phyloP scores from a whole-genome alignment of 2,888 invertebrate genomes.

The Tridacna crocea region DNA sequence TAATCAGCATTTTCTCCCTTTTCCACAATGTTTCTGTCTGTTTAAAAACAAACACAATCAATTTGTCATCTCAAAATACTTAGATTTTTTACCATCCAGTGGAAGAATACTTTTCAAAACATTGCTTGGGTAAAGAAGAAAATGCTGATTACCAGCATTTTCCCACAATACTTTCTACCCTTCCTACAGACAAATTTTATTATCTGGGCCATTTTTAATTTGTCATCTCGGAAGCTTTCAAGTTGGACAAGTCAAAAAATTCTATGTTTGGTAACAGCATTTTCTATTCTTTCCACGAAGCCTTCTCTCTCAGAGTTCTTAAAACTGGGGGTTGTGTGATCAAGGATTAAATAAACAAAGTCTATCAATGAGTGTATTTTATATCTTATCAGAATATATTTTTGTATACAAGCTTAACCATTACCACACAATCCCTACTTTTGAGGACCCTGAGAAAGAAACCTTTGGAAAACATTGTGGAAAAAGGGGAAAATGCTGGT shows the following conservation, averaged over 20 bases:
- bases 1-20: slow-evolving; percentile 4
- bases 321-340: too few relatives aligned
- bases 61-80: too few relatives aligned
- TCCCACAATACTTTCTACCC: not conserved
- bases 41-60: not conserved
- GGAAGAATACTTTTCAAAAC: not conserved
- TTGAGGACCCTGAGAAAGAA: too few relatives aligned
- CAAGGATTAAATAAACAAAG: too few relatives aligned
- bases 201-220: not conserved
- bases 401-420: too few relatives aligned
- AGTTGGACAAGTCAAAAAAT: not conserved
- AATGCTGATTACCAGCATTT: not conserved
- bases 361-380: too few relatives aligned
- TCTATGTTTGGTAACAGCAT: too few relatives aligned
- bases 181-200: not conserved
- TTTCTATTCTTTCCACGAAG: too few relatives aligned
- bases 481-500: too few relatives aligned
- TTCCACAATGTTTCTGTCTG: not conserved
- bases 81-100: not conserved
- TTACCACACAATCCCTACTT: too few relatives aligned
- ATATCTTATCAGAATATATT: too few relatives aligned
- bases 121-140: not conserved
- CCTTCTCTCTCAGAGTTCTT: not conserved
- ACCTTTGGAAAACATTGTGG: too few relatives aligned
- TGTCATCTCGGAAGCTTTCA: not conserved